Percentiles rank a stretch among this genome's conserved stretches.
phyloP scores from a whole-genome alignment of 2,113 vertebrate genomes.

The Hypocryptadius cinnamomeus region DNA sequence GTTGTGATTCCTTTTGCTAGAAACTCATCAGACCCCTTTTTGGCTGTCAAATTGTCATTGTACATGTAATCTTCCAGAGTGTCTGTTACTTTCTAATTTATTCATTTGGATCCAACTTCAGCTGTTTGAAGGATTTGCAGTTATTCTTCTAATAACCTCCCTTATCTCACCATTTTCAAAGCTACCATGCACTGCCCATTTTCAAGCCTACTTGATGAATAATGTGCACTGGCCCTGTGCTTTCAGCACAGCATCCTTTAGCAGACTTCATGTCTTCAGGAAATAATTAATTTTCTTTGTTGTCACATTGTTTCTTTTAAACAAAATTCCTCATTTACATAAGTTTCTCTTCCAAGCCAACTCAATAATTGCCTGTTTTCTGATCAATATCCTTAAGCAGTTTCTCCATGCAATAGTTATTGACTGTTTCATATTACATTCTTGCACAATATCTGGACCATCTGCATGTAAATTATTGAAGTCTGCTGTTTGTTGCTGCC shows the following conservation, averaged over 20 bases:
- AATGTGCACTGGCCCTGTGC: neutral
- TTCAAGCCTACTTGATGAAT: neutral
- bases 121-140: constrained; percentile 8
- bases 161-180: constrained; percentile 5
- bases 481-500: neutral
- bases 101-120: neutral
- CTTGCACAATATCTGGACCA: neutral
- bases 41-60: constrained; percentile 7
- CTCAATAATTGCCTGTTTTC: neutral
- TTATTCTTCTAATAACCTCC: constrained; percentile 24
- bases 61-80: constrained; percentile 5
- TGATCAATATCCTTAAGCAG: neutral
- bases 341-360: neutral
- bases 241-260: constrained; percentile 12
- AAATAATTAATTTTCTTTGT: constrained; percentile 21
- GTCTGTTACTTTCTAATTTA: constrained; percentile 10
- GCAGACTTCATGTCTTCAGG: neutral
- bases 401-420: neutral
- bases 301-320: neutral
- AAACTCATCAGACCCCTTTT: constrained; percentile 7
- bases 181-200: neutral
- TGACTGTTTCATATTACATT: neutral
- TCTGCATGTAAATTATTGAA: neutral
- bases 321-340: neutral
- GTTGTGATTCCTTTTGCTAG: constrained; percentile 25